phyloP scores from a whole-genome alignment of 2,888 invertebrate genomes.

The Lithophane semibrunnea region DNA sequence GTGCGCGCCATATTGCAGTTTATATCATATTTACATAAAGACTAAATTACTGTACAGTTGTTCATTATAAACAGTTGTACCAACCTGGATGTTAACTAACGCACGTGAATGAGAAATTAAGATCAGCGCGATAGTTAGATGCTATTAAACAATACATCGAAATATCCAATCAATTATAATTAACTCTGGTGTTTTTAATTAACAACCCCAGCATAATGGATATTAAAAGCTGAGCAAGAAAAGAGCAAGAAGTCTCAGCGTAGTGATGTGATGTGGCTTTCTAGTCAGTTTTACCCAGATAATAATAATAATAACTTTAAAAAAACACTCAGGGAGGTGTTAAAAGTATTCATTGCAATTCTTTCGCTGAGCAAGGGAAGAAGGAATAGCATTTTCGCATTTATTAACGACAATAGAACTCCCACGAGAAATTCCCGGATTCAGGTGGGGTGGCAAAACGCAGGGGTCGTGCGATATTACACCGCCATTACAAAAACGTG shows the following conservation, averaged over 20 bases:
- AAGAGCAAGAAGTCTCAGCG: background rate
- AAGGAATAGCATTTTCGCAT: conserved; percentile 77
- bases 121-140: conserved; percentile 61
- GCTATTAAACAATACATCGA: conserved; percentile 57
- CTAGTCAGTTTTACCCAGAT: conserved; percentile 18
- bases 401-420: conserved; percentile 81
- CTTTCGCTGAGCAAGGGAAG: conserved; percentile 60
- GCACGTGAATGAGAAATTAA: conserved; percentile 65
- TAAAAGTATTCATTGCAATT: conserved; percentile 70
- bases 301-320: no score
- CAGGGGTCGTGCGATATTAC: conserved; percentile 78
- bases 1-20: conserved; percentile 46
- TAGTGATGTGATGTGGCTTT: conserved; percentile 11
- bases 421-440: conserved; percentile 85
- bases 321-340: conserved; percentile 11
- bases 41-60: conserved; percentile 47
- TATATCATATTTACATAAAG: conserved; percentile 52
- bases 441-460: conserved; percentile 79
- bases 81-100: conserved; percentile 35
- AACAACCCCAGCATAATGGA: conserved; percentile 34
- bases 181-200: conserved; percentile 40
- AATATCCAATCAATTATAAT: conserved; percentile 56
- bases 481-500: conserved; percentile 70
- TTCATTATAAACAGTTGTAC: conserved; percentile 13
- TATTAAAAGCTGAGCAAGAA: conserved; percentile 22